Conservation (phyloP, 2,888 invertebrate genomes). For the Ypsolopha scabrella region DNA sequence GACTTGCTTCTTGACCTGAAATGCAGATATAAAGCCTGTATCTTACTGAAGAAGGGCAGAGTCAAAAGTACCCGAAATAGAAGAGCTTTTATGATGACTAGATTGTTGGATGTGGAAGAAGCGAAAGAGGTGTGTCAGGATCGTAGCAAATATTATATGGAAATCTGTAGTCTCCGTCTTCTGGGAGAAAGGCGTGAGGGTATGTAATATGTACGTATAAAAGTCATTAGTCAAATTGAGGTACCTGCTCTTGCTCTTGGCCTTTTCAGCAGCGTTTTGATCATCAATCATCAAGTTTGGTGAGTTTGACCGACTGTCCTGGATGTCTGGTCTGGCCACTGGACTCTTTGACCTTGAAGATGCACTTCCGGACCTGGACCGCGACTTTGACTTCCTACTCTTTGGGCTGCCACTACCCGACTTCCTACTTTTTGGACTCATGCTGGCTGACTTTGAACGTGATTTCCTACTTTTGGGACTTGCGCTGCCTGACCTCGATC, state of each 20-base stretch:
- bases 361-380: slow-evolving; percentile 34
- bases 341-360: slow-evolving; percentile 47
- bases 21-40: neutral
- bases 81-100: too few species aligned
- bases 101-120: too few species aligned
- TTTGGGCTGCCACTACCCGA: slow-evolving; percentile 31
- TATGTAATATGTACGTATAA: too few species aligned
- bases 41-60: too few species aligned
- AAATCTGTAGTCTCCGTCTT: too few species aligned
- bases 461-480: slow-evolving; percentile 32
- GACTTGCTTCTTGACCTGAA: slow-evolving; percentile 51
- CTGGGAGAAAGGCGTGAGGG: too few species aligned
- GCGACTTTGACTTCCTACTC: slow-evolving; percentile 26
- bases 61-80: too few species aligned
- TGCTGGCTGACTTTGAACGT: slow-evolving; percentile 54
- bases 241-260: slow-evolving; percentile 53
- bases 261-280: slow-evolving; percentile 43
- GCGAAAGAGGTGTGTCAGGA: too few species aligned
- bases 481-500: slow-evolving; percentile 13
- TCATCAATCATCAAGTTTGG: slow-evolving; percentile 67
- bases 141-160: too few species aligned
- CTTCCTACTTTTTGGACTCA: slow-evolving; percentile 5
- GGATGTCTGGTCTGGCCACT: slow-evolving; percentile 32
- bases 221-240: slow-evolving; percentile 4
- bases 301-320: slow-evolving; percentile 63